These are phyloP conservation scores for Pachycephus smyrnensis DNA, from an alignment of 2,888 invertebrate genomes.

Conservation along the genomic window DNA sequence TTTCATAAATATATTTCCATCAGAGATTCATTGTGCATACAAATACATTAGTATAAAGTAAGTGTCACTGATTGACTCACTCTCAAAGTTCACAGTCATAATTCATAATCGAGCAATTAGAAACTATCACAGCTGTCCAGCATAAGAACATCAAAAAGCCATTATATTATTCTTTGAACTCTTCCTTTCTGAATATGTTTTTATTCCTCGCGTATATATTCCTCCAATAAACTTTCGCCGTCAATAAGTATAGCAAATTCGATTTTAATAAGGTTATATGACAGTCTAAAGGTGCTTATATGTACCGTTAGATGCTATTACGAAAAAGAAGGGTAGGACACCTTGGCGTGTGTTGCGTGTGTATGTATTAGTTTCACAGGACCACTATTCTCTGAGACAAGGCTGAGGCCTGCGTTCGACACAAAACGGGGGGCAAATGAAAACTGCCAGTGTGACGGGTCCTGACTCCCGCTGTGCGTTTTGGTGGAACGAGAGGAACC, in stretches of 20 bases:
- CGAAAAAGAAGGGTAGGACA: conserved; percentile 42
- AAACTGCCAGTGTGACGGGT: conserved; percentile 45
- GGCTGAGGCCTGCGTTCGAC: conserved; percentile 51
- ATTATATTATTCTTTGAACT: no score
- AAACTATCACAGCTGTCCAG: not conserved
- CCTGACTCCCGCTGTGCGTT: conserved; percentile 40
- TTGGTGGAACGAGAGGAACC: conserved; percentile 44
- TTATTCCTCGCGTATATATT: no score
- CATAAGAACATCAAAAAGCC: no score
- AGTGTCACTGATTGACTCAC: conserved; percentile 16
- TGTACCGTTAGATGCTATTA: not conserved
- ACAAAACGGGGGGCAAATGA: conserved; percentile 47
- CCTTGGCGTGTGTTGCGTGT: conserved; percentile 66
- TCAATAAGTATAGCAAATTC: no score
- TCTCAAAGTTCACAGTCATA: conserved; percentile 4
- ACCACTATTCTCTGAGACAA: conserved; percentile 55
- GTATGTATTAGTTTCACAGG: conserved; percentile 68
- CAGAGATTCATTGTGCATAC: no score
- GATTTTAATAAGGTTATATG: no score
- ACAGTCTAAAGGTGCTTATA: no score
- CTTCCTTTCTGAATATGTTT: no score
- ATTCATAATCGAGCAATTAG: not conserved
- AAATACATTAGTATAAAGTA: no score
- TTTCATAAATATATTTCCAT: no score
- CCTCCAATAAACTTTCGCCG: no score